Percentiles rank a stretch among this genome's conserved stretches.
phyloP scores from a whole-genome alignment of 2,888 invertebrate species.

The Polietes domitor region DNA sequence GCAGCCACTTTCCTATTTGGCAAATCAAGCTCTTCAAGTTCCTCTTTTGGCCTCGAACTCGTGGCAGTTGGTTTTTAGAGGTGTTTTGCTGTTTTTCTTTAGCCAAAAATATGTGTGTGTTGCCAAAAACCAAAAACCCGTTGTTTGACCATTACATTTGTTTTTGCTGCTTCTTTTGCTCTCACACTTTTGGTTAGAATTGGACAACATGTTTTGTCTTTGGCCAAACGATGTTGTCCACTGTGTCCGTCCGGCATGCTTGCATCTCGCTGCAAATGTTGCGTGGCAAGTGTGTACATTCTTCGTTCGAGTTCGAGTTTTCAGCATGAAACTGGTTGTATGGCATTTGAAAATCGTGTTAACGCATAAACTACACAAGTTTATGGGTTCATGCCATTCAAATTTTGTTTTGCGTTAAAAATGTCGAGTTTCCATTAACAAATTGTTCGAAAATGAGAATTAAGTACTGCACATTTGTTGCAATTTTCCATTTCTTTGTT shows the following conservation, averaged over 20 bases:
- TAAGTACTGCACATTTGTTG: conserved; percentile 20
- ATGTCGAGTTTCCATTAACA: conserved; percentile 28
- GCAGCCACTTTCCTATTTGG: conserved; percentile 2
- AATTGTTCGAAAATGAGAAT: conserved; percentile 18
- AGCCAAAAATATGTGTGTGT: neutral
- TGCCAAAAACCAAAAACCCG: conserved; percentile 35
- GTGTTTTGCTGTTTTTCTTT: neutral
- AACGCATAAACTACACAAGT: conserved; percentile 34
- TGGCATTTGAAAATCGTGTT: conserved; percentile 32
- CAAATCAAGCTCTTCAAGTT: neutral
- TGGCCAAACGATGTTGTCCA: neutral
- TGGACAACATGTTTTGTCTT: conserved; percentile 30
- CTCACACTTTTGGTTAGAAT: conserved; percentile 3
- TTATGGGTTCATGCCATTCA: conserved; percentile 28
- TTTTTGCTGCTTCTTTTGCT: neutral
- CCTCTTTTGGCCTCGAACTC: neutral
- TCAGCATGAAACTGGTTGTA: conserved; percentile 7
- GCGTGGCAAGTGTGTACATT: conserved; percentile 27
- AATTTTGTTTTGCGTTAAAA: conserved; percentile 16
- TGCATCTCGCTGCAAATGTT: neutral
- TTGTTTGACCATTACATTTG: conserved; percentile 34
- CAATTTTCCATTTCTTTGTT: conserved; percentile 1
- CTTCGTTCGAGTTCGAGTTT: neutral
- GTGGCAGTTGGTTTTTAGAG: neutral
- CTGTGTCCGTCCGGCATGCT: neutral